Base-by-base conservation (phyloP, 2,113 vertebrate genomes). In the Porphyrio hochstetteri region DNA sequence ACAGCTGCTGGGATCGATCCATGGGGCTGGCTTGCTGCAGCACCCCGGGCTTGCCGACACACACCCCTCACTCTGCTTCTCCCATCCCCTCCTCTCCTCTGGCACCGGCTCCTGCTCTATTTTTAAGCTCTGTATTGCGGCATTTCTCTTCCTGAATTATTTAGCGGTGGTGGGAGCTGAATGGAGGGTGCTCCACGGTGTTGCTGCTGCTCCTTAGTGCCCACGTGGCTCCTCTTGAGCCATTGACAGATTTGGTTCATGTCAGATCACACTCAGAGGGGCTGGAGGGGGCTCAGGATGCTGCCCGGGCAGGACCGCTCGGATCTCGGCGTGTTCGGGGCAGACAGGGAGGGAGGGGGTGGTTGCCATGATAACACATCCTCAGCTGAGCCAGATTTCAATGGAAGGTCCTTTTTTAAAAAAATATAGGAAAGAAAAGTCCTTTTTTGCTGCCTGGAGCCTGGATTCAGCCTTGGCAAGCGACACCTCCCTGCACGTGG, bases 111-210 rank as follows among this genome's bases (percentile, higher is more conserved):
- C 90, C 2, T 4, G 85, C 52, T 96, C 97, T 98, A 96, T 98
- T 98, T 98, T 98, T 97, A 96, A 92, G 84, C 93, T 97, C 96
- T 96, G 59, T 96, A 92, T 95, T 98, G 97, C 92, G 27, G 97
- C 95, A 97, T 90, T 97, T 97, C 96, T 97, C 96, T 88, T 95
- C 86, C 95, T 98, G 97, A 98, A 98, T 98, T 98, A 98, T 98
- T 98, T 97, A 98, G 96, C 97, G 88, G 88, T 63, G 84, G 93
- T 96, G 69, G 92, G 95, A 97, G 92, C 95, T 95, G 97, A 98
- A 96, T 98, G 97, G 94, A 97, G 96, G 16, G 3, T 23, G 88
- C 83, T 93, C 44, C 44, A 71, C 95, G 63, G 67, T 96, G 61
- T 61, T 94, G 57, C 93, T 74, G 25, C 84, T 88, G 95, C 93